Evolutionary conservation across 2,113 vertebrate genomes (phyloP).

Genomic region (Ceuthmochares aereus): DNA sequence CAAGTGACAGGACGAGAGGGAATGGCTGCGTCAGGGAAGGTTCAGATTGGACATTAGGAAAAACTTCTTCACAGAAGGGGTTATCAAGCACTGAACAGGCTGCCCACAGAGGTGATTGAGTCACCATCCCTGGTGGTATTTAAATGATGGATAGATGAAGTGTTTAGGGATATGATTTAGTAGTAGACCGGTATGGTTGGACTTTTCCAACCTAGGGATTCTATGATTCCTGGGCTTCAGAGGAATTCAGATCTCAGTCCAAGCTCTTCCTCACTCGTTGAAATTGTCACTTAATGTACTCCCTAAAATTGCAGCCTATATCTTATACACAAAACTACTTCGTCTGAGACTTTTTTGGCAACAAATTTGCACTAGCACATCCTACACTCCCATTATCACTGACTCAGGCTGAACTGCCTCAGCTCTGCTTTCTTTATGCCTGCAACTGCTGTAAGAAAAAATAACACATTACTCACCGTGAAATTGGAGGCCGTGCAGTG

Average conservation of each 20-base stretch:
- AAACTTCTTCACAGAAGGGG: too few relatives aligned
- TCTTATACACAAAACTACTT: background rate
- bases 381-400: background rate
- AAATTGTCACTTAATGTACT: background rate
- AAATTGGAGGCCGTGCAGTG: background rate
- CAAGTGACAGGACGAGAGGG: too few relatives aligned
- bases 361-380: background rate
- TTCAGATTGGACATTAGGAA: too few relatives aligned
- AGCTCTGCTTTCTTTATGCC: background rate
- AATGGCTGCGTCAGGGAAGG: too few relatives aligned
- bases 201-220: too few relatives aligned
- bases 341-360: background rate
- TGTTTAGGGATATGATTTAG: too few relatives aligned
- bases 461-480: background rate
- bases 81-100: too few relatives aligned
- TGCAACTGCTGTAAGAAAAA: background rate
- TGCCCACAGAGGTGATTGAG: too few relatives aligned
- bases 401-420: background rate
- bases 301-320: background rate
- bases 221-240: background rate
- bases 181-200: too few relatives aligned
- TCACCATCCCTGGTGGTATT: too few relatives aligned
- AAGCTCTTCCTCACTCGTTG: background rate
- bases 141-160: too few relatives aligned
- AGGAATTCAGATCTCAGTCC: background rate